Percentiles rank a stretch among this genome's conserved stretches.
Evolutionary conservation across 1,140 invertebrate species (phyloP).

Genomic region (fruit fly (Drosophila melanogaster)): DNA sequence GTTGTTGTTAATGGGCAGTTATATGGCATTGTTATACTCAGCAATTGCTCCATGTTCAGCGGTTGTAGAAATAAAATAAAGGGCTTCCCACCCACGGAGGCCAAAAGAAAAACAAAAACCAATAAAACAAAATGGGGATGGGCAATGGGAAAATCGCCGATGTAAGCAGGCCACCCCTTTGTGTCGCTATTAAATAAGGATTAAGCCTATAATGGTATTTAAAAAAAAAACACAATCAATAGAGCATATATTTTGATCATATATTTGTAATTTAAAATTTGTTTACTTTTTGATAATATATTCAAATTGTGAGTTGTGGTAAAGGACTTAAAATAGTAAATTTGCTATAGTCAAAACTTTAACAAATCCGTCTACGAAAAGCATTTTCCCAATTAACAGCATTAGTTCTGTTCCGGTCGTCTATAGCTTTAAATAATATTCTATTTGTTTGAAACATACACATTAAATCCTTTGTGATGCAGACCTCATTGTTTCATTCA

Average conservation of each 20-base stretch:
- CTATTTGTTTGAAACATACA: no score
- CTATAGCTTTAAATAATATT: no score
- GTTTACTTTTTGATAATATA: no score
- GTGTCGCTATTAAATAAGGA: conserved; percentile 40
- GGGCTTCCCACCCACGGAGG: conserved; percentile 12
- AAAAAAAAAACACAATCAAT: conserved; percentile 6
- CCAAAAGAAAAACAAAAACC: conserved; percentile 39
- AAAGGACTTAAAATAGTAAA: no score
- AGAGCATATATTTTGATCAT: not conserved
- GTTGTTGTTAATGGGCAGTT: conserved; percentile 55
- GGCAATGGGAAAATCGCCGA: not conserved
- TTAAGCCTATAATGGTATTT: conserved; percentile 35
- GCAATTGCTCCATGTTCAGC: conserved; percentile 56
- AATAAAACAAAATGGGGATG: conserved; percentile 26
- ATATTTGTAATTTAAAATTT: not conserved
- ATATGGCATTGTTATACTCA: conserved; percentile 53
- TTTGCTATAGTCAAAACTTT: no score
- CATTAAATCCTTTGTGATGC: not conserved
- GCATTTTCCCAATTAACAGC: no score
- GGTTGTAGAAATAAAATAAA: conserved; percentile 47
- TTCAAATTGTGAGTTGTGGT: no score
- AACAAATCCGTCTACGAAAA: no score
- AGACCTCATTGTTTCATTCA: conserved; percentile 7
- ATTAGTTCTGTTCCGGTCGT: no score
- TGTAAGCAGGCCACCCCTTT: conserved; percentile 1